These are phyloP conservation scores for Centruroides vittatus DNA, from an alignment of 1,140 invertebrate species.

Conservation along the genomic window DNA sequence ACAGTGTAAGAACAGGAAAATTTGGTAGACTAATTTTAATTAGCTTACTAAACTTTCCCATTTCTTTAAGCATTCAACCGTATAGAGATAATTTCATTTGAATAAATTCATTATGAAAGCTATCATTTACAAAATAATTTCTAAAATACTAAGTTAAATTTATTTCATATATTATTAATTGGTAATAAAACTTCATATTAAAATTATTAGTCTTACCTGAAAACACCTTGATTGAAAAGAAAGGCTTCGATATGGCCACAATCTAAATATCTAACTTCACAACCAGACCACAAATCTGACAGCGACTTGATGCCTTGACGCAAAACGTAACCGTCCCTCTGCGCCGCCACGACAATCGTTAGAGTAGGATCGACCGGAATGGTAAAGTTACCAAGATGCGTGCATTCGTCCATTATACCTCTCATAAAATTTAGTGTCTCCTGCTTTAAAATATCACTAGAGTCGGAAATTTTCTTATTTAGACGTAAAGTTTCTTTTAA, in stretches of 20 bases:
- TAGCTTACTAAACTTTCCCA: too few relatives aligned
- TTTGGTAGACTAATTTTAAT: too few relatives aligned
- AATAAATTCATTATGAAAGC: background rate
- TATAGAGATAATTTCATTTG: background rate
- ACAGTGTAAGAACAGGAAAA: too few relatives aligned
- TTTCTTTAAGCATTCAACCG: background rate
- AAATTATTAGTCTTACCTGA: conserved; percentile 45
- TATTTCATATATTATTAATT: too few relatives aligned
- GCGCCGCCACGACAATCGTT: conserved; percentile 28
- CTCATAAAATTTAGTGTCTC: conserved; percentile 81
- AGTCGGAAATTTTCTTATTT: too few relatives aligned
- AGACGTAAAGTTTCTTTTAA: too few relatives aligned
- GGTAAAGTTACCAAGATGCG: conserved; percentile 85
- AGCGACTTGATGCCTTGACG: conserved; percentile 62
- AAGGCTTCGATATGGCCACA: conserved; percentile 84
- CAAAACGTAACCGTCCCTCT: conserved; percentile 82
- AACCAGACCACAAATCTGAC: conserved; percentile 81
- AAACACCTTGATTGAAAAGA: conserved; percentile 66
- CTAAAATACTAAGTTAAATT: conserved; percentile 14
- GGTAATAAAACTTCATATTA: too few relatives aligned
- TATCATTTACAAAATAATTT: conserved; percentile 7
- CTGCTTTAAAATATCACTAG: too few relatives aligned
- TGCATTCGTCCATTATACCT: conserved; percentile 97
- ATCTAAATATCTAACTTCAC: conserved; percentile 69
- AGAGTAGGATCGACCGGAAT: conserved; percentile 23